Evolutionary conservation across 2,113 vertebrate species (phyloP).

Genomic region (Bubo scandiacus): DNA sequence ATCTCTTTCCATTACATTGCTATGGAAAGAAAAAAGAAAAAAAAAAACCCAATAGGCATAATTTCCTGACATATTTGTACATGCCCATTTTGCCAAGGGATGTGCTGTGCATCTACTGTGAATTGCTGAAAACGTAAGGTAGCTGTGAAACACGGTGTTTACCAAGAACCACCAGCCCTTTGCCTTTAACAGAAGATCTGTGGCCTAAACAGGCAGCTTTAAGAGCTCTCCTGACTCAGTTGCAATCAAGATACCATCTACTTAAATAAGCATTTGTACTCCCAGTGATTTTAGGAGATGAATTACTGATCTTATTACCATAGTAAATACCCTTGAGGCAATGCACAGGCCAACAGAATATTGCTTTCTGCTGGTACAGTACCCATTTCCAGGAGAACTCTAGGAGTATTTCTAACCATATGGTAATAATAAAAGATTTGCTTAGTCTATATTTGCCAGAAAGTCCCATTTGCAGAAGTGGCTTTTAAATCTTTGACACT

Average conservation of each 20-base stretch:
- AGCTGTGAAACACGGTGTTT: background rate
- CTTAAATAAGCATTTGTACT: conserved; percentile 67
- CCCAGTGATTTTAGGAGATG: conserved; percentile 64
- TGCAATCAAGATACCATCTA: conserved; percentile 69
- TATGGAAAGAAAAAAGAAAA: background rate
- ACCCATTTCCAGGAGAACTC: conserved; percentile 60
- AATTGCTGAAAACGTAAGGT: conserved; percentile 12
- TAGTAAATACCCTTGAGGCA: conserved; percentile 62
- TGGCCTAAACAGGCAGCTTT: conserved; percentile 46
- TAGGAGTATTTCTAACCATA: conserved; percentile 53
- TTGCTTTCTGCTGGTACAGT: conserved; percentile 64
- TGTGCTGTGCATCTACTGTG: background rate
- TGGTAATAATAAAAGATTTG: conserved; percentile 60
- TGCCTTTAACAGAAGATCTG: conserved; percentile 47
- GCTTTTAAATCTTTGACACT: conserved; percentile 61
- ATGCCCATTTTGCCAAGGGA: background rate
- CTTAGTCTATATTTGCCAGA: conserved; percentile 44
- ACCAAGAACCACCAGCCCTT: background rate
- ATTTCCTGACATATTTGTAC: background rate
- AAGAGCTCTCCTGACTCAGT: conserved; percentile 55
- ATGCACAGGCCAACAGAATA: conserved; percentile 54
- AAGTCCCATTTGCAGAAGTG: conserved; percentile 54
- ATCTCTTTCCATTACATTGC: background rate
- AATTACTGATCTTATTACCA: conserved; percentile 69
- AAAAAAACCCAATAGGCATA: background rate